These are phyloP conservation scores for Cercopithecus hamlyni DNA, from an alignment of 2,797 vertebrate genomes.

Conservation along the genomic window DNA sequence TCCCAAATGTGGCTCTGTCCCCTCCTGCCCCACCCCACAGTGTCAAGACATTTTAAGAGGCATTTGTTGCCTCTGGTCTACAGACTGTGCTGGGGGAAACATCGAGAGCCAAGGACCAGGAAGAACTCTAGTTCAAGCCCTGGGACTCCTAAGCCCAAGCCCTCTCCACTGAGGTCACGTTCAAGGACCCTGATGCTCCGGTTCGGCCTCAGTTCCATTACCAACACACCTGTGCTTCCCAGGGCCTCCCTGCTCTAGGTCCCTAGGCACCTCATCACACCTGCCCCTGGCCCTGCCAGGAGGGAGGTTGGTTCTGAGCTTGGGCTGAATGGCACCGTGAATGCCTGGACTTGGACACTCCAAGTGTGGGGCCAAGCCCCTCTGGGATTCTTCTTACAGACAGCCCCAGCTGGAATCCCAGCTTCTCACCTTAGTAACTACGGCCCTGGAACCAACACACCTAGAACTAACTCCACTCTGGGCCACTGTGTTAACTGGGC, in stretches of 20 bases:
- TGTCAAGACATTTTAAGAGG: accelerated
- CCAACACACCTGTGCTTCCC: neutral
- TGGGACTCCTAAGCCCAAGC: neutral
- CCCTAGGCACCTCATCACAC: neutral
- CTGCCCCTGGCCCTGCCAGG: neutral
- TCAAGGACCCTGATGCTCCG: neutral
- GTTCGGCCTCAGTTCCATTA: neutral
- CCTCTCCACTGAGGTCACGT: neutral
- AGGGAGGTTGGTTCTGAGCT: neutral
- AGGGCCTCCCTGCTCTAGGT: neutral
- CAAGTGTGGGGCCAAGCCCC: too few species aligned
- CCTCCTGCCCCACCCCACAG: accelerated
- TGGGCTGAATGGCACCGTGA: neutral
- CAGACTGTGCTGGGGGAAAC: neutral
- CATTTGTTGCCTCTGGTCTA: neutral
- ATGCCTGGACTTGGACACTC: neutral
- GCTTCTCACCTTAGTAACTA: neutral
- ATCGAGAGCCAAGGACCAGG: neutral
- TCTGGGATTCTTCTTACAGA: neutral
- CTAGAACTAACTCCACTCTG: accelerated
- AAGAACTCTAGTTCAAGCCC: neutral
- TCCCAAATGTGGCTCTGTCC: neutral
- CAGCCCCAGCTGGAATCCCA: neutral
- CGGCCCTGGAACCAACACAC: neutral
- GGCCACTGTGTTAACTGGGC: neutral